Conservation (phyloP, 1,140 invertebrate genomes). For the Ladona fulva region DNA sequence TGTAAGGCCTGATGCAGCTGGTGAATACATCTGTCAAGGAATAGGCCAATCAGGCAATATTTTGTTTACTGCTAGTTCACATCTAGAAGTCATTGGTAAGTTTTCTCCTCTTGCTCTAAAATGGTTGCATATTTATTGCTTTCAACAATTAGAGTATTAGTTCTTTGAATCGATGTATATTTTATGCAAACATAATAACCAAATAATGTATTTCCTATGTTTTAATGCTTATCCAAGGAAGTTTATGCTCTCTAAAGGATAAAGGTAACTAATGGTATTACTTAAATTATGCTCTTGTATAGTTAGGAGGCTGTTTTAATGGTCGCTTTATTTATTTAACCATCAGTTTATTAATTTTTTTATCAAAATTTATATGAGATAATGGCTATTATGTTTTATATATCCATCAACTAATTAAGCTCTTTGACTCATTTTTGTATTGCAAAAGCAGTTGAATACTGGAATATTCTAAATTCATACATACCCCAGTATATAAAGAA, state of each 20-base stretch:
- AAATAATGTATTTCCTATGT: background rate
- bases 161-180: too few relatives aligned
- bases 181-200: background rate
- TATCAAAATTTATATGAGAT: too few relatives aligned
- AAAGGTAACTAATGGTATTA: conserved; percentile 18
- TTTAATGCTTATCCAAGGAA: conserved; percentile 15
- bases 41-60: conserved; percentile 38
- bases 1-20: conserved; percentile 55
- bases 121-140: conserved; percentile 4
- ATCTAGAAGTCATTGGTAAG: conserved; percentile 49
- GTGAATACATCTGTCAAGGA: conserved; percentile 68
- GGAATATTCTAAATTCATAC: too few relatives aligned
- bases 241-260: conserved; percentile 16
- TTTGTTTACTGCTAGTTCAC: conserved; percentile 39
- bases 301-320: too few relatives aligned
- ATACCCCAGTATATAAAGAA: too few relatives aligned
- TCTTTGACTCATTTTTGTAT: too few relatives aligned
- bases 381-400: too few relatives aligned
- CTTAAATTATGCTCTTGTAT: too few relatives aligned
- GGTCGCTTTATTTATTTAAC: too few relatives aligned
- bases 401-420: too few relatives aligned
- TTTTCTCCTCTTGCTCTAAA: conserved; percentile 21
- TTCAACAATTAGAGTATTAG: conserved; percentile 4
- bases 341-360: too few relatives aligned
- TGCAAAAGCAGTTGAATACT: too few relatives aligned